Conservation (phyloP, 1,140 invertebrate genomes). For the Cotesia vestalis region DNA sequence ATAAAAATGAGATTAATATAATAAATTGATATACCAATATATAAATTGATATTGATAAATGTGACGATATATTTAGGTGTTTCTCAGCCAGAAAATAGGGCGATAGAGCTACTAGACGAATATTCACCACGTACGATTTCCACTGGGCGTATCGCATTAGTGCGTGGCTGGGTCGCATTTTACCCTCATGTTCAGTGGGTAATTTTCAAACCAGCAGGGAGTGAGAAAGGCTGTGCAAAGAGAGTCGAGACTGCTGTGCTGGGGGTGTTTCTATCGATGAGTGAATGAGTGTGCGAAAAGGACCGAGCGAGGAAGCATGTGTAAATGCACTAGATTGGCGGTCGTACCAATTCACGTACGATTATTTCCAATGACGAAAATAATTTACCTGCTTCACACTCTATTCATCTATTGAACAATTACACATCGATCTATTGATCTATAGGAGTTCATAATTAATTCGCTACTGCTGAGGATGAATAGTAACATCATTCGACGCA, state of each 20-base stretch:
- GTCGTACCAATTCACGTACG: neutral
- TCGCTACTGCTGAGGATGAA: too few relatives aligned
- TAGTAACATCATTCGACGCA: too few relatives aligned
- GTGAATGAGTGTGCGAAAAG: neutral
- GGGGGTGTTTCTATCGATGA: neutral
- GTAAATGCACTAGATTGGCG: conserved; percentile 3
- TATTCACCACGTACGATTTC: conserved; percentile 14
- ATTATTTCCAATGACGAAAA: conserved; percentile 22
- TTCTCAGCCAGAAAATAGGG: neutral
- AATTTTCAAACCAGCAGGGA: conserved; percentile 1
- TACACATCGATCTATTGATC: neutral
- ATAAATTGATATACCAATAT: too few relatives aligned
- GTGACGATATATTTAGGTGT: neutral
- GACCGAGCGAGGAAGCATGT: neutral
- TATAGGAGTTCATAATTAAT: neutral
- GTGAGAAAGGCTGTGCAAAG: neutral
- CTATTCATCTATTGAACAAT: neutral
- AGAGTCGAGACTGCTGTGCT: neutral
- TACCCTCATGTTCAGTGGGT: conserved; percentile 7
- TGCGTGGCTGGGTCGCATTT: conserved; percentile 10
- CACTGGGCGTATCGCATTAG: conserved; percentile 6
- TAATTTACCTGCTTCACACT: conserved; percentile 18
- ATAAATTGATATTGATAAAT: too few relatives aligned
- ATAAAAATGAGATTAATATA: neutral
- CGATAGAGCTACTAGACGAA: neutral